Conservation (phyloP, 2,797 vertebrate genomes). For the Galagoides demidoff region DNA sequence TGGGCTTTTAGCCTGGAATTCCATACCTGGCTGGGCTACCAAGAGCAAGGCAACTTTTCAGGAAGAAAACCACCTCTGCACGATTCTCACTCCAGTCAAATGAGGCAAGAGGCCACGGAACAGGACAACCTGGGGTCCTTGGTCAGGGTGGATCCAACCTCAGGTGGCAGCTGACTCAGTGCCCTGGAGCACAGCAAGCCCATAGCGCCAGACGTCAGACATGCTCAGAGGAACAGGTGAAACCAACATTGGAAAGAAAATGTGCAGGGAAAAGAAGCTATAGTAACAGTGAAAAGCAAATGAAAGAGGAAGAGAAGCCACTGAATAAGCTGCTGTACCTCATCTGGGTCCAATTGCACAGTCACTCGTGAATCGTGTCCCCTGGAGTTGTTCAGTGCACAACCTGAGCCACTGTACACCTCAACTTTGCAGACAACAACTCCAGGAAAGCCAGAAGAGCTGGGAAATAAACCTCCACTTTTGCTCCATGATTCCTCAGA, state of each 20-base stretch:
- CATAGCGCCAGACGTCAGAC: background rate
- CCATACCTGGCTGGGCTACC: background rate
- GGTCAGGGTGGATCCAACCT: background rate
- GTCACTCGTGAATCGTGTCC: accelerated
- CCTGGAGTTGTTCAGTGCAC: background rate
- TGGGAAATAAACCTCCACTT: background rate
- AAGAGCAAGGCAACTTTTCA: accelerated
- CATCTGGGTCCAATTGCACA: too few species aligned
- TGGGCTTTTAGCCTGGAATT: background rate
- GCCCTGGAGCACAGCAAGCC: background rate
- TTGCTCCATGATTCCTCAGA: accelerated
- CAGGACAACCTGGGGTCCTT: too few species aligned
- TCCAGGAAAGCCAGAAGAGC: background rate
- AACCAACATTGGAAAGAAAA: background rate
- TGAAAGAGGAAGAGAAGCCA: too few species aligned
- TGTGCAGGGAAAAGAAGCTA: too few species aligned
- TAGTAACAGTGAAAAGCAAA: accelerated
- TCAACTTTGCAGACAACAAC: background rate
- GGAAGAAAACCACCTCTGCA: background rate
- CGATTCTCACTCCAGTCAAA: background rate
- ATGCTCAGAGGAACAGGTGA: background rate
- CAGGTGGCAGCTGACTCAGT: background rate
- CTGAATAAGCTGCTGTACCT: background rate
- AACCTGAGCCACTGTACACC: background rate
- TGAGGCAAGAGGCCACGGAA: too few species aligned